These are phyloP conservation scores for Ptychodera flava DNA, from an alignment of 35 echinoderm and acorn worm species.

Conservation along the genomic window DNA sequence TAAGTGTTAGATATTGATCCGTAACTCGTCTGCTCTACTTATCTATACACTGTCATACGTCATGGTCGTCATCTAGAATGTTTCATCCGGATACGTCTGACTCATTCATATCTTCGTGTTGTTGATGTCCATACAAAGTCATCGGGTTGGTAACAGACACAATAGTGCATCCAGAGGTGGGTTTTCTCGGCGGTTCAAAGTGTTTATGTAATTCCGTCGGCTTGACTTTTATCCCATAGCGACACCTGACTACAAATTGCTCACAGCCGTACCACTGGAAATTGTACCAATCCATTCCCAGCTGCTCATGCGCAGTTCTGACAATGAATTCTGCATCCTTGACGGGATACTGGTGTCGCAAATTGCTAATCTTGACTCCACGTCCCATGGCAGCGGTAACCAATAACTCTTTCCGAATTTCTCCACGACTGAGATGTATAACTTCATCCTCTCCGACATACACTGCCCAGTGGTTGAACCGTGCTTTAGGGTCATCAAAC, in stretches of 20 bases:
- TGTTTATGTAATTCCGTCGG: conserved; percentile 66
- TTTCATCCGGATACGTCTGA: background rate
- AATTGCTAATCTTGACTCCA: conserved; percentile 73
- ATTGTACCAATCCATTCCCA: conserved; percentile 97
- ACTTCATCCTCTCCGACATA: conserved; percentile 79
- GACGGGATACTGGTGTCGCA: conserved; percentile 56
- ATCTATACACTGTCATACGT: no score
- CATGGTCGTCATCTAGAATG: no score
- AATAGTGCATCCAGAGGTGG: conserved; percentile 1
- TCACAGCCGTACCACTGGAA: conserved; percentile 94
- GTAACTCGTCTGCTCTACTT: no score
- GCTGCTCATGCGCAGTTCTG: conserved; percentile 58
- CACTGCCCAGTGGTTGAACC: conserved; percentile 96
- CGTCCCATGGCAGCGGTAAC: conserved; percentile 35
- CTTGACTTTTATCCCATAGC: conserved; percentile 92
- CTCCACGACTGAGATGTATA: conserved; percentile 81
- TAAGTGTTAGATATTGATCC: no score
- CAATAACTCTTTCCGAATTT: conserved; percentile 70
- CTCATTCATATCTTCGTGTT: conserved; percentile 46
- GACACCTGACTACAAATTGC: conserved; percentile 82
- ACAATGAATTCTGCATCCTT: conserved; percentile 56
- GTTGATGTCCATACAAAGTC: conserved; percentile 84
- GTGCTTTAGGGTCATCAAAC: conserved; percentile 59
- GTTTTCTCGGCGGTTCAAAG: conserved; percentile 9
- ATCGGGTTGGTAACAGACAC: conserved; percentile 77